phyloP scores from a whole-genome alignment of 2,888 invertebrate species.

The Gymnocheta viridis region DNA sequence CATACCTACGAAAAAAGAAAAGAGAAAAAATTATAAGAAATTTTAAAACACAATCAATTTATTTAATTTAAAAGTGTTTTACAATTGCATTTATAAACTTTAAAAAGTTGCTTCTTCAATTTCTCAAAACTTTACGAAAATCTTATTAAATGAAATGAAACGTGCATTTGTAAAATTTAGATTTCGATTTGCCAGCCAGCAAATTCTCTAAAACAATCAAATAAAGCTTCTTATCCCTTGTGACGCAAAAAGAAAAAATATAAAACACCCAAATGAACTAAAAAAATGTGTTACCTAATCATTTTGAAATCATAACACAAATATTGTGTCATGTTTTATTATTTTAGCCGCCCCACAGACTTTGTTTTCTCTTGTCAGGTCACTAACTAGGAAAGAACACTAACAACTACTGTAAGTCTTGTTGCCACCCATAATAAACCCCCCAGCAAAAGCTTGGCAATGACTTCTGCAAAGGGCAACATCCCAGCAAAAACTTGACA shows the following conservation, averaged over 20 bases:
- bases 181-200: background rate
- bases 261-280: background rate
- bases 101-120: too few relatives aligned
- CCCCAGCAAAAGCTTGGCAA: too few relatives aligned
- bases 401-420: constrained; percentile 12
- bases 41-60: too few relatives aligned
- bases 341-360: constrained; percentile 14
- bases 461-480: too few relatives aligned
- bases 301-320: constrained; percentile 48
- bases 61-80: too few relatives aligned
- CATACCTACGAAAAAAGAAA: too few relatives aligned
- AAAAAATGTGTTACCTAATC: constrained; percentile 49
- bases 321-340: constrained; percentile 58
- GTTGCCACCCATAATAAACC: constrained; percentile 30
- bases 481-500: too few relatives aligned
- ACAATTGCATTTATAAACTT: too few relatives aligned
- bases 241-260: background rate
- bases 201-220: background rate
- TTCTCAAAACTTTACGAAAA: too few relatives aligned
- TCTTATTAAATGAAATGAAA: background rate
- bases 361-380: constrained; percentile 20
- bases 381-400: constrained; percentile 21
- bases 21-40: too few relatives aligned
- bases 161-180: background rate
- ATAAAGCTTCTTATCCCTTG: background rate